These are phyloP conservation scores for Crocuta crocuta DNA, from an alignment of 2,113 vertebrate species.

Conservation along the genomic window DNA sequence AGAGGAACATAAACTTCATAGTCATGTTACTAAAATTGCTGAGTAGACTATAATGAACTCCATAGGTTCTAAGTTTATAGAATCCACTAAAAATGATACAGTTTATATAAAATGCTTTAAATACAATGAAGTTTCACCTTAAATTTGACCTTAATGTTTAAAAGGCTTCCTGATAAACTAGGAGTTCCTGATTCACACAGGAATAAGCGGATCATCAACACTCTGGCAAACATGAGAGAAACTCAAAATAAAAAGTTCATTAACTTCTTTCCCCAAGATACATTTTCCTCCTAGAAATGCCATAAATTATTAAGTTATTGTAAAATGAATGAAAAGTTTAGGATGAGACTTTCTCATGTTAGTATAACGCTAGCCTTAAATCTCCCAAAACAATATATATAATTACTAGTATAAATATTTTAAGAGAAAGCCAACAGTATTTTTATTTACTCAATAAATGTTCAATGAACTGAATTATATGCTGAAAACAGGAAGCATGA, in stretches of 20 bases:
- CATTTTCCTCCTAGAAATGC: not conserved
- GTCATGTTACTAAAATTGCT: not conserved
- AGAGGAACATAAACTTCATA: not conserved
- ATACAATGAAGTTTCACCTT: conserved; percentile 28
- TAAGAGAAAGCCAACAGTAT: conserved; percentile 49
- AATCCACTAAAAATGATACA: conserved; percentile 24
- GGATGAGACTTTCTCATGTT: conserved; percentile 10
- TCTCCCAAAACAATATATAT: conserved; percentile 37
- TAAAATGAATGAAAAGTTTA: conserved; percentile 34
- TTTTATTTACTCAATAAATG: not conserved
- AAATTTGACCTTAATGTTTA: conserved; percentile 19
- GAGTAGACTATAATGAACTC: not conserved
- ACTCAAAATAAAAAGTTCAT: not conserved
- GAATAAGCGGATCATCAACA: not conserved
- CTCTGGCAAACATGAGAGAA: conserved; percentile 27
- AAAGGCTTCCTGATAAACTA: not conserved
- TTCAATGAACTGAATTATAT: conserved; percentile 27
- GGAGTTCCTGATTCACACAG: not conserved
- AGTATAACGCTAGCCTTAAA: not conserved
- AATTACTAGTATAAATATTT: conserved; percentile 47
- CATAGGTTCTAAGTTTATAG: not conserved
- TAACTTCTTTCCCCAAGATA: not conserved
- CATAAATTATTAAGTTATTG: not conserved
- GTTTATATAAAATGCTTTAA: conserved; percentile 43
- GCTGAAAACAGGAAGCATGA: not conserved